phyloP scores from a whole-genome alignment of 2,797 vertebrate species.

The Sylvilagus floridanus region DNA sequence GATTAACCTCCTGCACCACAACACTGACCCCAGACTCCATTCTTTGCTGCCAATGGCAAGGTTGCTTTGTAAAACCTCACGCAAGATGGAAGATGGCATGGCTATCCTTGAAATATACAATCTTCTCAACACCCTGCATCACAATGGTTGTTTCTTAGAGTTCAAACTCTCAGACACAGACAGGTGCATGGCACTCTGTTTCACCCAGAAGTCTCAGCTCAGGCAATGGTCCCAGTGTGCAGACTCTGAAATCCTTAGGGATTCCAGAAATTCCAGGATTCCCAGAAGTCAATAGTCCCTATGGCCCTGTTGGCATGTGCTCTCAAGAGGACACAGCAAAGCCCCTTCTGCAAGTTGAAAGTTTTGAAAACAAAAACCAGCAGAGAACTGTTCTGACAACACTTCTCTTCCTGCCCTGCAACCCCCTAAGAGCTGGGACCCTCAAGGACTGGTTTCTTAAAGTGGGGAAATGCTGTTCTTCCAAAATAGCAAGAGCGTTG shows the following conservation, averaged over 20 bases:
- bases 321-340: neutral
- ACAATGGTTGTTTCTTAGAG: neutral
- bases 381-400: neutral
- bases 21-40: too few species aligned
- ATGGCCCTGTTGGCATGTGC: neutral
- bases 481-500: neutral
- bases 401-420: neutral
- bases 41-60: neutral
- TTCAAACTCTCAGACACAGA: neutral
- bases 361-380: constrained; percentile 29
- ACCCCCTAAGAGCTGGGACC: neutral
- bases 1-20: too few species aligned
- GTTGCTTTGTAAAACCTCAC: neutral
- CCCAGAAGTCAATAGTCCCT: neutral
- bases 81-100: neutral
- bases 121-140: neutral
- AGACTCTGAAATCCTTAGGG: neutral
- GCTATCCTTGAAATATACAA: neutral
- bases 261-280: neutral
- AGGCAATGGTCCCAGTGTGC: neutral
- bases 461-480: neutral
- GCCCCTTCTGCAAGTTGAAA: neutral
- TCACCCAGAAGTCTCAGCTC: neutral
- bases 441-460: neutral
- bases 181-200: neutral